A percentile compares a stretch with the other conserved stretches of the same genome.
Evolutionary conservation across 23 tunicate species (phyloP).

Genomic region (Diplosoma virens): DNA sequence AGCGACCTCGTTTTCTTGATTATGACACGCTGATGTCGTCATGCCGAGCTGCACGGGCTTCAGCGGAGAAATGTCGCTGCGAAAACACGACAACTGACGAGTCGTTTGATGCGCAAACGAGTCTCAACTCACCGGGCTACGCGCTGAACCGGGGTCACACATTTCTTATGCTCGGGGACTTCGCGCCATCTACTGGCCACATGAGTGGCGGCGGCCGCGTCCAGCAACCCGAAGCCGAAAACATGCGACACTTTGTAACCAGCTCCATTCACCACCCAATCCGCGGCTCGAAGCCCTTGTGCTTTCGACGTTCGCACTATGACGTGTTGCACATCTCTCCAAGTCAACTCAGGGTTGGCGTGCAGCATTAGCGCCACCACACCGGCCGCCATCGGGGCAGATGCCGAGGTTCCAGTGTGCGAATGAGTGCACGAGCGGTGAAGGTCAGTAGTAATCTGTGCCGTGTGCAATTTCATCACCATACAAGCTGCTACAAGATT

Average conservation of each 20-base stretch:
- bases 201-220: constrained; percentile 71
- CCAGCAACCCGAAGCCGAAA: constrained; percentile 95
- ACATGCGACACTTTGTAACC: constrained; percentile 93
- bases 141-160: constrained; percentile 24
- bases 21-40: constrained; percentile 69
- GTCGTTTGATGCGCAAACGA: too few species aligned
- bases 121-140: constrained; percentile 20
- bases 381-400: constrained; percentile 98
- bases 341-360: constrained; percentile 79
- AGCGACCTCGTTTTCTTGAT: constrained; percentile 49
- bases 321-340: constrained; percentile 98
- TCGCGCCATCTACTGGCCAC: constrained; percentile 65
- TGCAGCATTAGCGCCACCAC: constrained; percentile 86
- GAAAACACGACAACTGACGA: too few species aligned
- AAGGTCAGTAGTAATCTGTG: constrained; percentile 87
- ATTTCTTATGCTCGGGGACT: constrained; percentile 80
- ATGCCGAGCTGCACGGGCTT: constrained; percentile 13
- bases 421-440: constrained; percentile 64
- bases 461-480: too few species aligned
- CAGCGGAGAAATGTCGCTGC: background rate
- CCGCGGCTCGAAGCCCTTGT: constrained; percentile 39
- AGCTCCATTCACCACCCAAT: constrained; percentile 88
- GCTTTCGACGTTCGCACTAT: constrained; percentile 81
- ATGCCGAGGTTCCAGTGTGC: constrained; percentile 98
- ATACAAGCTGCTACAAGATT: too few species aligned